Percentiles rank a stretch among this genome's conserved stretches.
Evolutionary conservation across 2,888 invertebrate species (phyloP).

Genomic region (Harmothoe impar): DNA sequence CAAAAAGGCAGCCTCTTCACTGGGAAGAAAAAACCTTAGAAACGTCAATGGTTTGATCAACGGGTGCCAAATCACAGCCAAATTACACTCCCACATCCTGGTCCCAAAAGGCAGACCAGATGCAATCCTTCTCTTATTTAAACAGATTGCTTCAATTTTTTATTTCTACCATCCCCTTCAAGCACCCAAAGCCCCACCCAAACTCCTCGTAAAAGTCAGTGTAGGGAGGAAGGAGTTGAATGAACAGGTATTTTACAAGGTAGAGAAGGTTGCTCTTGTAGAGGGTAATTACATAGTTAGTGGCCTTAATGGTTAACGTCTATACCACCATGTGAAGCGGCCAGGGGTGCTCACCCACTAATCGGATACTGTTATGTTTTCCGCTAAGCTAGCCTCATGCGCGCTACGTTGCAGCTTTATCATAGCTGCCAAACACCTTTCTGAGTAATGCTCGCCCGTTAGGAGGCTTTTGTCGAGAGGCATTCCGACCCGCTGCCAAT

Average conservation of each 20-base stretch:
- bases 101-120: conserved; percentile 9
- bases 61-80: conserved; percentile 15
- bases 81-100: conserved; percentile 1
- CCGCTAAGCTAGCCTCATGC: conserved; percentile 2
- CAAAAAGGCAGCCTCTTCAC: neutral
- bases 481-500: neutral
- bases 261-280: neutral
- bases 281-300: conserved; percentile 42
- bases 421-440: conserved; percentile 26
- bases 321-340: neutral
- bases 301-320: neutral
- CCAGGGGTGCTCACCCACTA: neutral
- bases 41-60: neutral
- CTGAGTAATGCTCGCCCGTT: neutral
- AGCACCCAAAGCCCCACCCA: neutral
- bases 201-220: neutral
- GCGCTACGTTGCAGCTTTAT: neutral
- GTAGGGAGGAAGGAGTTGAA: neutral
- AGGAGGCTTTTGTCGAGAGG: neutral
- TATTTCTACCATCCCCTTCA: neutral
- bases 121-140: neutral
- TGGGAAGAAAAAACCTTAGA: neutral
- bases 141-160: neutral
- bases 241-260: neutral
- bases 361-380: conserved; percentile 34